These are phyloP conservation scores for Manduca sexta DNA, from an alignment of 1,140 invertebrate genomes.

Conservation along the genomic window DNA sequence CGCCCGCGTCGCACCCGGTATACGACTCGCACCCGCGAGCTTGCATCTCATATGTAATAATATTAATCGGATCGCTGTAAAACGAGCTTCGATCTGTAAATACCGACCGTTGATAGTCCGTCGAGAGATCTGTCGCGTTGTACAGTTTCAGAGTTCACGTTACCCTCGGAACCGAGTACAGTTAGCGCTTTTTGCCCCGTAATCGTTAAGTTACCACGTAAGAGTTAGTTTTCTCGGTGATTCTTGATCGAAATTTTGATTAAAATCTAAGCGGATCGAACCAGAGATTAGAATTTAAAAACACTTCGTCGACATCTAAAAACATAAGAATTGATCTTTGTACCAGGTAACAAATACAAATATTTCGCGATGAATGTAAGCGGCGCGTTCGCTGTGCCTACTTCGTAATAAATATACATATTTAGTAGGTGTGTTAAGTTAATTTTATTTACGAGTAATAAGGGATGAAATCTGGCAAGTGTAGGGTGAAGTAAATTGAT, in stretches of 20 bases:
- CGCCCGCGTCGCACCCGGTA: conserved; percentile 21
- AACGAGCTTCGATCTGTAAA: conserved; percentile 66
- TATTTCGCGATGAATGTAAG: conserved; percentile 72
- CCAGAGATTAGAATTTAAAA: conserved; percentile 65
- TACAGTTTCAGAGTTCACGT: conserved; percentile 56
- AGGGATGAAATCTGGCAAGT: conserved; percentile 61
- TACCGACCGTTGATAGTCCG: conserved; percentile 36
- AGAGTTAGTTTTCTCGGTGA: conserved; percentile 65
- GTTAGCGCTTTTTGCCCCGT: conserved; percentile 63
- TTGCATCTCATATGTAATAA: neutral
- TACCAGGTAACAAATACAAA: conserved; percentile 62
- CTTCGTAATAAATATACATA: conserved; percentile 63
- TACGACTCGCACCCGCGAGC: conserved; percentile 49
- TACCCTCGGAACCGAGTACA: conserved; percentile 63
- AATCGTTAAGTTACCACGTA: conserved; percentile 71
- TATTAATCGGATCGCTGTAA: conserved; percentile 61
- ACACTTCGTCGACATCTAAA: conserved; percentile 65
- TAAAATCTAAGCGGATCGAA: conserved; percentile 48
- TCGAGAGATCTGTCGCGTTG: conserved; percentile 49
- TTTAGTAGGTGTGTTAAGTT: conserved; percentile 65
- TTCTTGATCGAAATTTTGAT: conserved; percentile 44
- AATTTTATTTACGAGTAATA: conserved; percentile 68
- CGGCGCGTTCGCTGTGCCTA: conserved; percentile 53
- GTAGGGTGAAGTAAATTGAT: conserved; percentile 31
- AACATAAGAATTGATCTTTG: conserved; percentile 61